Conservation (phyloP, 2,888 invertebrate species). For the Cylloceria caligata region DNA sequence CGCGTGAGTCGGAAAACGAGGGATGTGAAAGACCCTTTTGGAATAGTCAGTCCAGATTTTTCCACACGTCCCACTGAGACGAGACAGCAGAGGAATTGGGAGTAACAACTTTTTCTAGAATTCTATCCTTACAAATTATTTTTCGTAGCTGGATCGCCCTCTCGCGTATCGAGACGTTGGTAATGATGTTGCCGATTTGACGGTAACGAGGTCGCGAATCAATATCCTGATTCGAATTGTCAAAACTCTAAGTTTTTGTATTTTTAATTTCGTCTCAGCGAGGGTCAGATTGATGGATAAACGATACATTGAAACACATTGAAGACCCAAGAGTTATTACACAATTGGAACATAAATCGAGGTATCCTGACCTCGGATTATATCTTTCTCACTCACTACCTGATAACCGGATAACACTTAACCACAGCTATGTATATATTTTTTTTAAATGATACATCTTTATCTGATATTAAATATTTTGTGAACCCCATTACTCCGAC, state of each 20-base stretch:
- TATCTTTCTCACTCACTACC: background rate
- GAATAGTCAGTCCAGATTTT: conserved; percentile 23
- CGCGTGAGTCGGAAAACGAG: conserved; percentile 25
- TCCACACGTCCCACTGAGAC: conserved; percentile 23
- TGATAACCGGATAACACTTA: no score
- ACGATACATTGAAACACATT: background rate
- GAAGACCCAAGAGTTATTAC: background rate
- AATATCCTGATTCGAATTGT: background rate
- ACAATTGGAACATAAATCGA: background rate
- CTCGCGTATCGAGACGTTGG: background rate
- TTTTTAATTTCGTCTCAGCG: background rate
- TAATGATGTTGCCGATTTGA: background rate
- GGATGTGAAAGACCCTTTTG: conserved; percentile 19
- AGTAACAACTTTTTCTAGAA: conserved; percentile 1
- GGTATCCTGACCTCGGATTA: background rate
- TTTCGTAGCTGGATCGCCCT: background rate
- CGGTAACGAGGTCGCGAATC: background rate
- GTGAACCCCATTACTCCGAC: background rate
- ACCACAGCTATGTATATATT: no score
- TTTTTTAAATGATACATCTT: no score
- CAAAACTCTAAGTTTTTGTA: background rate
- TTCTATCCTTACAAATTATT: background rate
- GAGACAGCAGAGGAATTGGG: conserved; percentile 15
- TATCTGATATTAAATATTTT: background rate
- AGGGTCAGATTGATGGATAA: background rate